phyloP scores from a whole-genome alignment of 2,113 vertebrate genomes.

The Telmatochromis sp. region DNA sequence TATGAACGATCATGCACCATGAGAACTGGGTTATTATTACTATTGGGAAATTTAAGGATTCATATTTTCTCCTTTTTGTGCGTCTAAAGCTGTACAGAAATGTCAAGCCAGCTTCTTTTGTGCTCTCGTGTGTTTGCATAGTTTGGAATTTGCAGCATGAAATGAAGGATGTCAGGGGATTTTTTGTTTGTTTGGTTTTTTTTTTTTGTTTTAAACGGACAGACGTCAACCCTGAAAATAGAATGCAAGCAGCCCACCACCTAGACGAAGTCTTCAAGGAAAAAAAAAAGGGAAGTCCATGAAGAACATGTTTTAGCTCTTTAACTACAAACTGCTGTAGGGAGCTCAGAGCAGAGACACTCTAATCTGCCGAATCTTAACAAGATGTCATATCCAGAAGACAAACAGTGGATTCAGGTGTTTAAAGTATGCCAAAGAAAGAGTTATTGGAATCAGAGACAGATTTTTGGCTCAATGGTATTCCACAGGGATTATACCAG shows the following conservation, averaged over 20 bases:
- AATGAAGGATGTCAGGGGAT: not conserved
- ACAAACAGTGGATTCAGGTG: not conserved
- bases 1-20: too few relatives aligned
- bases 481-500: not conserved
- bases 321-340: not conserved
- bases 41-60: not conserved
- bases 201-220: not conserved
- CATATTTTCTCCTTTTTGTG: not conserved
- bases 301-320: not conserved
- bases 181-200: not conserved
- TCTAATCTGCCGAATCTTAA: not conserved
- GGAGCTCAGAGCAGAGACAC: not conserved
- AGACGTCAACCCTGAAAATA: not conserved
- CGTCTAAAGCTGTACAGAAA: not conserved
- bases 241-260: not conserved
- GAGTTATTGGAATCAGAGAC: not conserved
- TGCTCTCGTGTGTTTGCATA: constrained; percentile 2
- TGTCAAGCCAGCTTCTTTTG: not conserved
- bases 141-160: not conserved
- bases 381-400: not conserved
- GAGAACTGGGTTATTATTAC: not conserved
- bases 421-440: not conserved
- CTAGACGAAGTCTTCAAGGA: not conserved
- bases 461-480: not conserved
- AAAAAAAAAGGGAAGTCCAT: not conserved